phyloP scores from a whole-genome alignment of 1,140 invertebrate species.

The Ditylenchus dipsaci region DNA sequence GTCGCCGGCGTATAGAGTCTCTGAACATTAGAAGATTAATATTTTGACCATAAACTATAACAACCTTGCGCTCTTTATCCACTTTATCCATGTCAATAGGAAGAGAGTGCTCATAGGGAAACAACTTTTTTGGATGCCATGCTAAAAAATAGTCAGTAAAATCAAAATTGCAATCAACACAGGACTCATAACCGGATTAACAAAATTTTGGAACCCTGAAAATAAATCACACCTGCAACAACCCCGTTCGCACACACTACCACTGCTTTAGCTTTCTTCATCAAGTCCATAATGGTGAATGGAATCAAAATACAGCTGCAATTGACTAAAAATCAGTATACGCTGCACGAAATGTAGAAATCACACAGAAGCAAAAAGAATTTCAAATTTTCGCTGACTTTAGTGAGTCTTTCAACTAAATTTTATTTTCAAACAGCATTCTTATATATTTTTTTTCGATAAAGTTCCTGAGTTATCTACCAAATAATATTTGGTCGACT shows the following conservation, averaged over 20 bases:
- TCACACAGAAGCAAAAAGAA: too few species aligned
- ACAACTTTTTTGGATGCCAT: slow-evolving; percentile 4
- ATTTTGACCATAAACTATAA: background rate
- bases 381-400: too few species aligned
- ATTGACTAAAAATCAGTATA: too few species aligned
- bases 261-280: slow-evolving; percentile 1
- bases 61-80: slow-evolving; percentile 2
- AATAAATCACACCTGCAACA: slow-evolving; percentile 1
- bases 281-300: background rate
- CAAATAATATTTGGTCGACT: too few species aligned
- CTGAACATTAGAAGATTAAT: background rate
- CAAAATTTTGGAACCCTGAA: background rate
- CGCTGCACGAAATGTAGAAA: too few species aligned
- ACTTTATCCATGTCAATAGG: slow-evolving; percentile 1
- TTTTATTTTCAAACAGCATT: too few species aligned
- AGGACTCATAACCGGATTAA: too few species aligned
- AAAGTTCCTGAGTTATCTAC: too few species aligned
- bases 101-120: slow-evolving; percentile 3
- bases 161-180: background rate
- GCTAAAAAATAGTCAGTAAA: background rate
- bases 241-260: slow-evolving; percentile 5
- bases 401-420: too few species aligned
- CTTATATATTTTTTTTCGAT: too few species aligned
- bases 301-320: too few species aligned
- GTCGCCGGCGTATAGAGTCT: background rate